Base-by-base conservation (phyloP, 2,113 vertebrate species). In the Elgaria multicarinata region DNA sequence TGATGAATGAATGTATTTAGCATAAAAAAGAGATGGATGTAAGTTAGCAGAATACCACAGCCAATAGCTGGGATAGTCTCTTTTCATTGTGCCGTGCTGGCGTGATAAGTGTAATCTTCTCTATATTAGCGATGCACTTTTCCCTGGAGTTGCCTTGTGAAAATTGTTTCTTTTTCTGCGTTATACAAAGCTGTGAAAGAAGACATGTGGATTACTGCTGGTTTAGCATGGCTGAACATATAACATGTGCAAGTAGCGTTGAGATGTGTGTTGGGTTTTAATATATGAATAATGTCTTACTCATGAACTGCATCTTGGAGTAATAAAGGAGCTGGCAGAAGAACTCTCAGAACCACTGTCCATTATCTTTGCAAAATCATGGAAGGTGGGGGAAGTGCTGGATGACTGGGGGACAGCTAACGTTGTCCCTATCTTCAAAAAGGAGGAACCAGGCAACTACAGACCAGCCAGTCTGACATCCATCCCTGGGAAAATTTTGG, bases 111-210 rank as follows among this genome's bases (percentile, higher is more conserved):
- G 6, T 83, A 53, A 82, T 90, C 5, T 87, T 42, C 83, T n/a
- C 16, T 58, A 55, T 4, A 67, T 83, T 69, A 87, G 71, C 36
- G 13, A 42, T 76, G 46, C 58, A 83, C 62, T 83, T 77, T 55
- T 69, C 31, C 71, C 44, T 36, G 20, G 79, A 82, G 44, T 58
- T 67, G 12, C 50, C 62, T n/a, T 7, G 36, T 83, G 79, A 87
- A 87, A 87, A 39, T 44, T 31, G n/a, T 87, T 77, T 83, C 46
- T 87, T 77, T 67, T 90, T 76, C 31, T 76, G n/a, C 3, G 28
- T 42, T 67, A 18, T 83, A 31, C 46, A 87, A 42, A 83, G 62
- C 46, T 76, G 42, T 87, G 79, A 42, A 83, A 44, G 24, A 76
- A 83, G 71, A 83, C 62, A 81, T 81, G 18, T 75, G 69, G 28